Conservation (phyloP, 2,797 vertebrate species). For the Macrochelys suwanniensis region DNA sequence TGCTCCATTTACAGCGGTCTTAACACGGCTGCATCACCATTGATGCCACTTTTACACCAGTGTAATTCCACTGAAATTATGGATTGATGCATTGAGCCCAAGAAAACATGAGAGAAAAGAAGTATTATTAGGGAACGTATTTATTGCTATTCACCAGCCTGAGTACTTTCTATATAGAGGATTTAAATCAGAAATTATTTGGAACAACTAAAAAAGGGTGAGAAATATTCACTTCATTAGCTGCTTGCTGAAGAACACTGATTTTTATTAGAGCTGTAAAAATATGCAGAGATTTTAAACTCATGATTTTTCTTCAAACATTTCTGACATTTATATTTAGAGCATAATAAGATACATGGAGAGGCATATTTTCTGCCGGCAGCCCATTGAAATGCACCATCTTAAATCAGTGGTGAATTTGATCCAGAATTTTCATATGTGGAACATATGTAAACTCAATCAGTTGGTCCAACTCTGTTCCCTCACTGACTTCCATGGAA, state of each 20-base stretch:
- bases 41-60: not conserved
- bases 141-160: not conserved
- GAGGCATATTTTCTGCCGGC: not conserved
- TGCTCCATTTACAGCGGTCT: not conserved
- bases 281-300: not conserved
- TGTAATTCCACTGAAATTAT: not conserved
- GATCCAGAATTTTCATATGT: not conserved
- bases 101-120: not conserved
- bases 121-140: not conserved
- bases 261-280: conserved; percentile 1
- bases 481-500: not conserved
- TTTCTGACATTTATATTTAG: not conserved
- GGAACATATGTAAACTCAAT: not conserved
- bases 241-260: not conserved
- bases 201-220: not conserved
- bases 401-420: not conserved
- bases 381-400: rapidly evolving
- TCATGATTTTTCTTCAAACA: not conserved
- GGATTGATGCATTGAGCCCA: rapidly evolving
- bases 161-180: not conserved
- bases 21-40: not conserved
- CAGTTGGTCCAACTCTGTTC: not conserved
- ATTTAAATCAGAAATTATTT: not conserved
- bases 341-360: rapidly evolving
- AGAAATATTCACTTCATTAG: conserved; percentile 16